phyloP scores from a whole-genome alignment of 2,888 invertebrate species.

The Sinotaia quadrata region DNA sequence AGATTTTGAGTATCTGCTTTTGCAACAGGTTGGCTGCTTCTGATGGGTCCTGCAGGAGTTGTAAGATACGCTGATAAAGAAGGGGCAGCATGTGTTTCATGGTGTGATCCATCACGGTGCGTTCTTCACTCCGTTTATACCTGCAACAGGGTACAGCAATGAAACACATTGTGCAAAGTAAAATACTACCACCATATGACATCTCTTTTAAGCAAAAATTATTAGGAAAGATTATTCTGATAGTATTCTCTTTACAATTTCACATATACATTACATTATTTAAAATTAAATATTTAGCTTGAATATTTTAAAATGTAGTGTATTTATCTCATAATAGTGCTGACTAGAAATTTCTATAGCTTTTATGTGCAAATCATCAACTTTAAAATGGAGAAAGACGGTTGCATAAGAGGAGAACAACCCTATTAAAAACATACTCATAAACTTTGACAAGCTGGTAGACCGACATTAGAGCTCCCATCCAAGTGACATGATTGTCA shows the following conservation, averaged over 20 bases:
- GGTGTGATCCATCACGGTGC: slow-evolving; percentile 91
- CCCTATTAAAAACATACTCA: slow-evolving; percentile 77
- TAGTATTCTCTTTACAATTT: too few species aligned
- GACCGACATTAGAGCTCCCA: slow-evolving; percentile 90
- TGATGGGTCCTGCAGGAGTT: slow-evolving; percentile 85
- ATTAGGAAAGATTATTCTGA: too few species aligned
- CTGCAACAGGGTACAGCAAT: too few species aligned
- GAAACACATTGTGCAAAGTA: too few species aligned
- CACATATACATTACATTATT: too few species aligned
- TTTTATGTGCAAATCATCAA: background rate
- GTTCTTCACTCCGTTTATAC: slow-evolving; percentile 90
- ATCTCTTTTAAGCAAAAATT: too few species aligned
- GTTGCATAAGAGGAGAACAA: background rate
- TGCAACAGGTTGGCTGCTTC: slow-evolving; percentile 91
- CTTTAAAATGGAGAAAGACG: background rate
- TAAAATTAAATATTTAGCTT: too few species aligned
- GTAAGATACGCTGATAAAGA: slow-evolving; percentile 81
- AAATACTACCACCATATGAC: too few species aligned
- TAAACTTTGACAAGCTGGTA: slow-evolving; percentile 95
- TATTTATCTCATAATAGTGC: background rate
- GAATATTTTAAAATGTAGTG: background rate
- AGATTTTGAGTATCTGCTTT: slow-evolving; percentile 93
- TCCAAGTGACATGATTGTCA: slow-evolving; percentile 73
- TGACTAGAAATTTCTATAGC: background rate
- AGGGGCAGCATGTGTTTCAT: slow-evolving; percentile 95